Base-by-base conservation (phyloP, 2,888 invertebrate genomes). In the Octonoba sinensis region DNA sequence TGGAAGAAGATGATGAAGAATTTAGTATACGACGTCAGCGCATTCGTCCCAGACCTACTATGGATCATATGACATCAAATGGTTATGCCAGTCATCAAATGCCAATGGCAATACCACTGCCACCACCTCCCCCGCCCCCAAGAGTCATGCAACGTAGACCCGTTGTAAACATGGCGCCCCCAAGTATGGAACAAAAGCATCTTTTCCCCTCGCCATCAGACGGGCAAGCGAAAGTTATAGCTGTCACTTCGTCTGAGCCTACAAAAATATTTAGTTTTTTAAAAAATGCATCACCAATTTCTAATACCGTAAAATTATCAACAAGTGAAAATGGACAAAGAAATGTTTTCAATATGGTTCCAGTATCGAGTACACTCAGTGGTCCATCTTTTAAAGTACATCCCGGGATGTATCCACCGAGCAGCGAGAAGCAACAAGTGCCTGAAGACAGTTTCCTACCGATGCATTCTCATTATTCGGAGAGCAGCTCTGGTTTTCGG, bases 1-100 rank as follows among this genome's bases (percentile, higher is more conserved):
- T 82, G 15, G 82, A 82, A 22, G 72, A 72, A 6, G 82, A 82
- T 6, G 75, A 75, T 16, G 81, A 81, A 16, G 82, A 82, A 1
- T 51, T 72, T 4, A 44, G 59, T 18, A 54, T 82, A 15, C 56
- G 72, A 18, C 51, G 82, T 8, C 72, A 76, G 13, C 62, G 74
- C 15, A 60, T 76, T 15, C 71, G 82, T 11, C 57, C 60, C 11
- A 66, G 64, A 1, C 57, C 60, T 13, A 11, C 47, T 27, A 44
- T 51, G 16, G 72, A 78, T 8, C 59, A 51, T 0, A 16, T 59
- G 18, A 54, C 44, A 11, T 12, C 20, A 0, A 46, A 54, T 0
- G 73, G 66, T 13, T 82, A 54, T 20, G 71, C 71, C 0, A 72
- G 64, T 15, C 67, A 75, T 22, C 72, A 44, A 6, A n/a, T 66